phyloP scores from a whole-genome alignment of 2,113 vertebrate genomes.

The Ploceus nigricollis region DNA sequence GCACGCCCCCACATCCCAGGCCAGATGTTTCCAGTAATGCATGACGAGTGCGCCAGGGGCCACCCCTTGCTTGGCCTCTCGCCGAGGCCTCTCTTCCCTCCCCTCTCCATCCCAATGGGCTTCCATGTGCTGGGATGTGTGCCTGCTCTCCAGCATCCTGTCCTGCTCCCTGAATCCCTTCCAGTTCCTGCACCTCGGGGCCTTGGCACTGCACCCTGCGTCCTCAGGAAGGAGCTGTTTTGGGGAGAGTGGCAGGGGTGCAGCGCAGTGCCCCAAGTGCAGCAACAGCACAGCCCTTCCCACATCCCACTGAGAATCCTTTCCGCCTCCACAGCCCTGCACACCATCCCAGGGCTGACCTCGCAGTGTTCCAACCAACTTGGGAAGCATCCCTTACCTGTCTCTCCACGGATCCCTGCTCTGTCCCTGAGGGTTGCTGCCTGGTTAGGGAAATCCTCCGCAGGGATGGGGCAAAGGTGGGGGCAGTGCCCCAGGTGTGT shows the following conservation, averaged over 20 bases:
- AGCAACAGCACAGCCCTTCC: neutral
- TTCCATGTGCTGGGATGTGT: neutral
- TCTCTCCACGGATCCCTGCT: rapidly evolving
- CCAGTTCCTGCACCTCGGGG: neutral
- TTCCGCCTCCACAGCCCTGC: rapidly evolving
- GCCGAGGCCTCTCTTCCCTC: neutral
- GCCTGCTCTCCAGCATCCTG: neutral
- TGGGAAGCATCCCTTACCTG: neutral
- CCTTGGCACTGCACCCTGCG: rapidly evolving
- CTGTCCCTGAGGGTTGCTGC: neutral
- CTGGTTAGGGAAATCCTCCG: neutral
- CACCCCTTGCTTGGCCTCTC: neutral
- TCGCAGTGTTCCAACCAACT: rapidly evolving
- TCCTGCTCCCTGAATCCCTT: neutral
- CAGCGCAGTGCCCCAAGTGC: neutral
- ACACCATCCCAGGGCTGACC: neutral
- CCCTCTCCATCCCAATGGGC: neutral
- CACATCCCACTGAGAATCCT: neutral
- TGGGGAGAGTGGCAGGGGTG: neutral
- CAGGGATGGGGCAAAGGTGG: neutral
- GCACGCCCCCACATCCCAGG: neutral
- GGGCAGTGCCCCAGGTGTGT: neutral
- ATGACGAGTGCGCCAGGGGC: neutral
- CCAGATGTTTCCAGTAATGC: slow-evolving; percentile 65
- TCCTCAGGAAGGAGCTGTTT: neutral